These are phyloP conservation scores for Aix galericulata DNA, from an alignment of 2,113 vertebrate species.

Conservation along the genomic window DNA sequence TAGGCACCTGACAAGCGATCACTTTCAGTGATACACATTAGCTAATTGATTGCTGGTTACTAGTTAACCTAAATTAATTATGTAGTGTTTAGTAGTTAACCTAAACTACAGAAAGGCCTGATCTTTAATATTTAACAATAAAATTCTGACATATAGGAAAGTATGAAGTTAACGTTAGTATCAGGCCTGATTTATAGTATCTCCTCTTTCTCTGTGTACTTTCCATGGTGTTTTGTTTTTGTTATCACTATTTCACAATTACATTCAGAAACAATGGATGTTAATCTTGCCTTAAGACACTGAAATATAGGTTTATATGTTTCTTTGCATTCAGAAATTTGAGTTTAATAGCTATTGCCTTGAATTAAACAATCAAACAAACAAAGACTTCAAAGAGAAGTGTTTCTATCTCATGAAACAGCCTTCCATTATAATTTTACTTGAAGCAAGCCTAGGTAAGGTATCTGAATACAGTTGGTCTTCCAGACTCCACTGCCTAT, in stretches of 20 bases:
- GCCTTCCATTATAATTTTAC: background rate
- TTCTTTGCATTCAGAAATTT: background rate
- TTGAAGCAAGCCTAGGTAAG: rapidly evolving
- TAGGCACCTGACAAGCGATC: background rate
- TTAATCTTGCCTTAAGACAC: background rate
- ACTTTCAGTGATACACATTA: background rate
- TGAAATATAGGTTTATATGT: background rate
- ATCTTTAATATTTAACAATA: background rate
- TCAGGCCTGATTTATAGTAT: background rate
- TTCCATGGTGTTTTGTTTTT: background rate
- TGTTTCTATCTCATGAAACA: background rate
- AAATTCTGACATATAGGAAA: background rate
- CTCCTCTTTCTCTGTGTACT: background rate
- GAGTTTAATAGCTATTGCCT: background rate
- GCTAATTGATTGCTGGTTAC: background rate
- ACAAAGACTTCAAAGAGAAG: background rate
- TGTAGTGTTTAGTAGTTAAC: background rate
- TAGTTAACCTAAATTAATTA: background rate
- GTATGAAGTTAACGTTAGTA: background rate
- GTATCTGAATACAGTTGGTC: background rate
- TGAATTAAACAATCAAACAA: background rate
- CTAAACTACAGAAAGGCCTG: background rate
- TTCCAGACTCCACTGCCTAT: background rate
- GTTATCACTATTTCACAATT: background rate
- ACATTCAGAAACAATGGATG: background rate